These are phyloP conservation scores for Philopotamus ludificatus DNA, from an alignment of 1,140 invertebrate genomes.

Conservation along the genomic window DNA sequence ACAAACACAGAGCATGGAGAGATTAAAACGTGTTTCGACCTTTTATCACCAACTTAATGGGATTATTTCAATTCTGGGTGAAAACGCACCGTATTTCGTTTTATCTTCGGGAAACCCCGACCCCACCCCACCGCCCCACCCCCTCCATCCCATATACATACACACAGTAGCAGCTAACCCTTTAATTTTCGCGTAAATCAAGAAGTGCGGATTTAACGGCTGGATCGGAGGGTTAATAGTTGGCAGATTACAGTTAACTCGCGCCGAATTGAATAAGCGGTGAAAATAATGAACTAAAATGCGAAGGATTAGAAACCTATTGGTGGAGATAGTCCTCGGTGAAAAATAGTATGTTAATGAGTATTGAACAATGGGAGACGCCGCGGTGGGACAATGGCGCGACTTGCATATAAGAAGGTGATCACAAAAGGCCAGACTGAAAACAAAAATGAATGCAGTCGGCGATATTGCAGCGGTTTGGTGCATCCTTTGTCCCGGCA, in stretches of 20 bases:
- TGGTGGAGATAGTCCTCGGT: no score
- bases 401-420: slow-evolving; percentile 31
- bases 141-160: no score
- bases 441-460: slow-evolving; percentile 38
- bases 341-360: no score
- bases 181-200: slow-evolving; percentile 23
- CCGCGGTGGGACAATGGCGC: slow-evolving; percentile 11
- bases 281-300: no score
- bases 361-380: no score
- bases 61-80: slow-evolving; percentile 26
- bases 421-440: slow-evolving; percentile 38
- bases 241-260: no score
- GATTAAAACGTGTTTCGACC: no score
- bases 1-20: no score
- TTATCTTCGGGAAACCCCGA: slow-evolving; percentile 19
- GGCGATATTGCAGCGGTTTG: slow-evolving; percentile 33
- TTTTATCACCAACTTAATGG: slow-evolving; percentile 29
- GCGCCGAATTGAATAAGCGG: no score
- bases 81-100: slow-evolving; percentile 24
- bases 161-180: background rate
- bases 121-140: background rate
- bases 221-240: slow-evolving; percentile 25
- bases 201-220: slow-evolving; percentile 24
- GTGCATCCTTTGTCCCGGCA: slow-evolving; percentile 31
- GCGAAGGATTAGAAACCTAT: no score